Evolutionary conservation across 37 sponge, comb jelly and placozoan species (phyloP).

Genomic region (Halisarca cf. caerulea): DNA sequence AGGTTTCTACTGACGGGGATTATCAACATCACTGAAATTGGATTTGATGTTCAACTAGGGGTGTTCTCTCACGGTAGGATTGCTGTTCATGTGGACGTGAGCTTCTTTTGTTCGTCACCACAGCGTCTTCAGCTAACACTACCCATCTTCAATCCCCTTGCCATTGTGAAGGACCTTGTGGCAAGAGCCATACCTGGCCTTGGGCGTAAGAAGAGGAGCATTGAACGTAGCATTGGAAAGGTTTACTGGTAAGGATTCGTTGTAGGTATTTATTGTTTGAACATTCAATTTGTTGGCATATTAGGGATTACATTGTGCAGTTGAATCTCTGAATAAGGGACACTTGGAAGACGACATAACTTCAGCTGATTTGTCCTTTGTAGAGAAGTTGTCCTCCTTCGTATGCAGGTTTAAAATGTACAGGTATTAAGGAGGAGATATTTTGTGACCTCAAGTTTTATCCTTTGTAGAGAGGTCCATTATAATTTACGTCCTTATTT

Average conservation of each 20-base stretch:
- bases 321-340: too few species aligned
- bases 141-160: background rate
- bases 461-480: too few species aligned
- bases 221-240: background rate
- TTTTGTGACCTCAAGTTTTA: too few species aligned
- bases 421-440: too few species aligned
- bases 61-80: background rate
- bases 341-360: too few species aligned
- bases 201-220: background rate
- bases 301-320: too few species aligned
- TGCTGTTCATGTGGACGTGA: background rate
- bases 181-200: background rate
- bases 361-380: too few species aligned
- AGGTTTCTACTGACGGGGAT: background rate
- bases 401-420: too few species aligned
- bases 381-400: too few species aligned
- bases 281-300: too few species aligned
- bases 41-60: conserved; percentile 11
- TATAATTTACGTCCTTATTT: too few species aligned
- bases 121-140: background rate
- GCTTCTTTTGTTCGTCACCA: background rate
- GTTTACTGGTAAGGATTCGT: background rate
- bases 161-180: background rate
- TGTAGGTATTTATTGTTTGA: too few species aligned
- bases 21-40: conserved; percentile 4